A percentile compares a stretch with the other conserved stretches of the same genome.
Evolutionary conservation across 2,797 vertebrate genomes (phyloP).

Genomic region (Macropus fuliginosus): DNA sequence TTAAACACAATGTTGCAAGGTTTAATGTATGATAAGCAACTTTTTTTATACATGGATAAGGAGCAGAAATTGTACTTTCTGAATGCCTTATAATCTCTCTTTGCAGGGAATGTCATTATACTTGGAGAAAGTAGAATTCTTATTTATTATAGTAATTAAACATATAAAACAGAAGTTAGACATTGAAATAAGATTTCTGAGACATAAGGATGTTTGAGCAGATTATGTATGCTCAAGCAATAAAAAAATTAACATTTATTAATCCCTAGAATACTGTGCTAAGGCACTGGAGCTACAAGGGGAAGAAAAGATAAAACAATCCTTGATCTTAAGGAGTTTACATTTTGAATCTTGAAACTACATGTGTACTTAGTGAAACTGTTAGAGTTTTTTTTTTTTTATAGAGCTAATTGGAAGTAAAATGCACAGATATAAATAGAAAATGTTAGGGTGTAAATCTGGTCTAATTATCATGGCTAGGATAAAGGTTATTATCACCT

Average conservation of each 20-base stretch:
- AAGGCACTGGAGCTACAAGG: neutral
- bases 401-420: neutral
- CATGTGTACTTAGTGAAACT: neutral
- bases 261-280: neutral
- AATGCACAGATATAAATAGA: neutral
- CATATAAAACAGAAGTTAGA: rapidly evolving
- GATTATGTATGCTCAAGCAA: neutral
- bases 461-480: neutral
- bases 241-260: neutral
- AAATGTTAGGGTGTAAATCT: neutral
- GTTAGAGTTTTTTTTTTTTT: neutral
- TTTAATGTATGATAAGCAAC: rapidly evolving
- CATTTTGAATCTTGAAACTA: neutral
- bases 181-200: rapidly evolving
- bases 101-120: neutral
- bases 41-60: neutral
- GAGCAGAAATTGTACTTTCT: rapidly evolving
- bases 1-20: rapidly evolving
- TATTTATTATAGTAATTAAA: neutral
- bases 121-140: rapidly evolving
- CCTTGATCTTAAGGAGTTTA: neutral
- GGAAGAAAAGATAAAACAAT: neutral
- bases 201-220: rapidly evolving
- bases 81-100: rapidly evolving
- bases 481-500: neutral